A percentile compares a stretch with the other conserved stretches of the same genome.
phyloP scores from a whole-genome alignment of 2,113 vertebrate species.

The Actenoides lindsayi region DNA sequence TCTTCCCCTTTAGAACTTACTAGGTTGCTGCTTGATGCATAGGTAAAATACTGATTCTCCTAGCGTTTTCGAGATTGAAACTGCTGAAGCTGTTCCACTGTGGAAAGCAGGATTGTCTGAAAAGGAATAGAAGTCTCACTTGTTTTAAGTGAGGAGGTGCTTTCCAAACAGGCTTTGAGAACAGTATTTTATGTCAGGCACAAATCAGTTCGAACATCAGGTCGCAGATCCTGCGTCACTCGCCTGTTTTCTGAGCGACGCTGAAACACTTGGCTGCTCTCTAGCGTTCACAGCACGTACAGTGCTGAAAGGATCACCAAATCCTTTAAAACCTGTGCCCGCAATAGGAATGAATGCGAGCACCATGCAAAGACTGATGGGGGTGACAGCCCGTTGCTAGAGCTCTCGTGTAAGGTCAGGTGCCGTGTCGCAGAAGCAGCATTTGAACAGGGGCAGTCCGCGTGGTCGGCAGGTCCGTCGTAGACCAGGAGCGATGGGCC shows the following conservation, averaged over 20 bases:
- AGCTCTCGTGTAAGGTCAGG: not conserved
- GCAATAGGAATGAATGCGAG: not conserved
- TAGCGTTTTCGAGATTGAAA: not conserved
- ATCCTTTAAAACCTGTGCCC: not conserved
- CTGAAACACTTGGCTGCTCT: constrained; percentile 44
- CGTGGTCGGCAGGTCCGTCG: not conserved
- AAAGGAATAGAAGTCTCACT: not conserved
- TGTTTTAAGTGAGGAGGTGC: not conserved
- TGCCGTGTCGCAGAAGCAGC: too few species aligned
- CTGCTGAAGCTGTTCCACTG: not conserved
- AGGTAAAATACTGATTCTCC: not conserved
- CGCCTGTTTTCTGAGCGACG: not conserved
- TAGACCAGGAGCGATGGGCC: not conserved
- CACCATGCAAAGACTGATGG: not conserved
- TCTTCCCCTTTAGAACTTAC: not conserved
- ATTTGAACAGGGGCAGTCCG: accelerated
- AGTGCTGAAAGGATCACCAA: not conserved
- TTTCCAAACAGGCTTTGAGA: not conserved
- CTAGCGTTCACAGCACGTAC: not conserved
- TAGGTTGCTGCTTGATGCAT: not conserved
- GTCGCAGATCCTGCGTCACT: not conserved
- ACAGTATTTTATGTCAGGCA: not conserved
- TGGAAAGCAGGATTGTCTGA: not conserved
- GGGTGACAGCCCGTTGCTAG: not conserved
- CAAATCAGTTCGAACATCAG: not conserved